Conservation (phyloP, 2,888 invertebrate species). For the Dione vanillae region DNA sequence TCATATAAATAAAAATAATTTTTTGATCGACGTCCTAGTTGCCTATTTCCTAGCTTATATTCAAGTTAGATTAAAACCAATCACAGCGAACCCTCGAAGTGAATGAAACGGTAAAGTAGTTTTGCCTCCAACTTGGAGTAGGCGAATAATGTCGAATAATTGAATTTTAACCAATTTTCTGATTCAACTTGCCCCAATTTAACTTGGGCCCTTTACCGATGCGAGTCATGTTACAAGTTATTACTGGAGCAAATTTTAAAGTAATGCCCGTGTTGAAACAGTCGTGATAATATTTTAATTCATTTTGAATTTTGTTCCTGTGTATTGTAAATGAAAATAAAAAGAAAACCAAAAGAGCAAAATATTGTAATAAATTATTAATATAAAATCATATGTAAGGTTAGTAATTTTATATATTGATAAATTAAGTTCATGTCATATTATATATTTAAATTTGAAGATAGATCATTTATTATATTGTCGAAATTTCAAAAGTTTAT, state of each 20-base stretch:
- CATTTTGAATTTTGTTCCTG: too few species aligned
- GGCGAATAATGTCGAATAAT: constrained; percentile 72
- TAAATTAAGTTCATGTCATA: too few species aligned
- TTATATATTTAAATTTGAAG: too few species aligned
- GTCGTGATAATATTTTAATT: too few species aligned
- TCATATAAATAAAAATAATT: not conserved
- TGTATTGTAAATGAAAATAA: too few species aligned
- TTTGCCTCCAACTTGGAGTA: constrained; percentile 61
- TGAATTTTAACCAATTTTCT: constrained; percentile 72
- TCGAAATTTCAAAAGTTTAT: too few species aligned
- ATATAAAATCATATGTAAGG: too few species aligned
- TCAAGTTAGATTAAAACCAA: constrained; percentile 63
- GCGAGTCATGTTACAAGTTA: constrained; percentile 17
- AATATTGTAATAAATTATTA: too few species aligned
- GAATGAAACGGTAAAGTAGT: constrained; percentile 62
- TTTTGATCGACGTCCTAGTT: constrained; percentile 32
- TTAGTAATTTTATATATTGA: too few species aligned
- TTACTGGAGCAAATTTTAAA: not conserved
- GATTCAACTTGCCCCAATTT: constrained; percentile 23
- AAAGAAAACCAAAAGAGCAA: too few species aligned
- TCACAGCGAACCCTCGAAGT: constrained; percentile 55
- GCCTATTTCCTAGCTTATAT: constrained; percentile 45
- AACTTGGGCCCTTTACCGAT: constrained; percentile 18
- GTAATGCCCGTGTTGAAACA: not conserved
- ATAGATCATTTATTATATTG: too few species aligned